Evolutionary conservation across 2,113 vertebrate species (phyloP).

Genomic region (Microcebus jonahi): DNA sequence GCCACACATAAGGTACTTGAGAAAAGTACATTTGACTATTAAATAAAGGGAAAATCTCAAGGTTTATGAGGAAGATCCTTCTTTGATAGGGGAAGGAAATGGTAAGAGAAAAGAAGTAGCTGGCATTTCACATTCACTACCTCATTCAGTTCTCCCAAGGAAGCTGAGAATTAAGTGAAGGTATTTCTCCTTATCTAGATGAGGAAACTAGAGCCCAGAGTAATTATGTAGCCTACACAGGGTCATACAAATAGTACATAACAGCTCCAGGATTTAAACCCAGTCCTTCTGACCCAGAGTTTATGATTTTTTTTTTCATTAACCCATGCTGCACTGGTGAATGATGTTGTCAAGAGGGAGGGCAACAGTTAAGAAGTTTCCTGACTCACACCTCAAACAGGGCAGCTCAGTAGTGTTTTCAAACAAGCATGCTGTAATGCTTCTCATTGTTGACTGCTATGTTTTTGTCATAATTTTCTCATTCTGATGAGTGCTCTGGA

Average conservation of each 20-base stretch:
- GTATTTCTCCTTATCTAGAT: constrained; percentile 5
- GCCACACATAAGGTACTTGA: too few relatives aligned
- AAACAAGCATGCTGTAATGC: not conserved
- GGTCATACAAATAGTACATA: not conserved
- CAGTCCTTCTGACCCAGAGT: not conserved
- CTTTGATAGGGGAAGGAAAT: constrained; percentile 44
- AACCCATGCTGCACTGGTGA: not conserved
- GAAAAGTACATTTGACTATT: constrained; percentile 36
- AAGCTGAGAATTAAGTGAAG: not conserved
- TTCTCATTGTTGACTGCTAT: constrained; percentile 3
- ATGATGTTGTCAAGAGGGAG: not conserved
- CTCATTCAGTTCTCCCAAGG: not conserved
- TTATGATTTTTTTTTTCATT: not conserved
- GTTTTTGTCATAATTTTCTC: constrained; percentile 38
- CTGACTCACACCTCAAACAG: not conserved
- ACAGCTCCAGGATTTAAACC: not conserved
- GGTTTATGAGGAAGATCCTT: constrained; percentile 6
- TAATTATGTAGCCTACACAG: not conserved
- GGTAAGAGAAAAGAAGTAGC: not conserved
- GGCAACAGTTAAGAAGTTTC: not conserved
- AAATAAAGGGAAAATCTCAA: constrained; percentile 57
- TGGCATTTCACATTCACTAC: not conserved
- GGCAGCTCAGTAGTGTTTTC: not conserved
- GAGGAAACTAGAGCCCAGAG: not conserved
- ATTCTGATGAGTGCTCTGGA: constrained; percentile 7